Percentiles rank a stretch among this genome's conserved stretches.
phyloP scores from a whole-genome alignment of 2,888 invertebrate species.

The Copidosoma aretas region DNA sequence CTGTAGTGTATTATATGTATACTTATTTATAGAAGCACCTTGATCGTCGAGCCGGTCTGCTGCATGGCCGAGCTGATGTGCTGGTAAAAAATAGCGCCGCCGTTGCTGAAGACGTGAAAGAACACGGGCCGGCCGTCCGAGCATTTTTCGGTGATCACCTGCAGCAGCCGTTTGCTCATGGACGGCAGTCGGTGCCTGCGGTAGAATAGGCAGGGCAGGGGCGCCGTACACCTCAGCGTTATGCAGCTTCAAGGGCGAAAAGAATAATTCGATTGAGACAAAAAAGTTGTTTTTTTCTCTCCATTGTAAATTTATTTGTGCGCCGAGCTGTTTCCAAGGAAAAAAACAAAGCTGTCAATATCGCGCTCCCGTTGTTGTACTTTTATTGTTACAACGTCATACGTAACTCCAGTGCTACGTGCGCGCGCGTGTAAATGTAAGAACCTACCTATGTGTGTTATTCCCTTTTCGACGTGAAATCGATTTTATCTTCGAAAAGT shows the following conservation, averaged over 20 bases:
- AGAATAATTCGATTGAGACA: not conserved
- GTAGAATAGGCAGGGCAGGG: conserved; percentile 72
- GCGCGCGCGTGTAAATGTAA: no score
- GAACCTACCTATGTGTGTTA: no score
- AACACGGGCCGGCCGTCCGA: conserved; percentile 75
- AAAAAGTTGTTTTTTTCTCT: not conserved
- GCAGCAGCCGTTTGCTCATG: conserved; percentile 71
- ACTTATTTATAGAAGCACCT: conserved; percentile 53
- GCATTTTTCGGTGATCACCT: conserved; percentile 71
- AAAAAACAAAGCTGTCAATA: no score
- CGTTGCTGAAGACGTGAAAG: conserved; percentile 79
- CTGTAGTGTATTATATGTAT: no score
- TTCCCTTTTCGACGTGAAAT: no score
- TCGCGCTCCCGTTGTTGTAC: no score
- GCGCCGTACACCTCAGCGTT: conserved; percentile 75
- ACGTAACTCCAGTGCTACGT: no score
- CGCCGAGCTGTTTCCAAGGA: no score
- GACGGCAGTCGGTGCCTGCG: conserved; percentile 68
- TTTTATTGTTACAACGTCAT: no score
- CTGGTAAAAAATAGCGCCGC: conserved; percentile 76
- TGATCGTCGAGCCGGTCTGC: conserved; percentile 65
- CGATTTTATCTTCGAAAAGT: no score
- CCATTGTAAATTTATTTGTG: no score
- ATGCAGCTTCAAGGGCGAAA: conserved; percentile 67
- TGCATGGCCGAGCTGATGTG: conserved; percentile 71